Conservation (phyloP, 2,113 vertebrate species). For the Prionailurus bengalensis region DNA sequence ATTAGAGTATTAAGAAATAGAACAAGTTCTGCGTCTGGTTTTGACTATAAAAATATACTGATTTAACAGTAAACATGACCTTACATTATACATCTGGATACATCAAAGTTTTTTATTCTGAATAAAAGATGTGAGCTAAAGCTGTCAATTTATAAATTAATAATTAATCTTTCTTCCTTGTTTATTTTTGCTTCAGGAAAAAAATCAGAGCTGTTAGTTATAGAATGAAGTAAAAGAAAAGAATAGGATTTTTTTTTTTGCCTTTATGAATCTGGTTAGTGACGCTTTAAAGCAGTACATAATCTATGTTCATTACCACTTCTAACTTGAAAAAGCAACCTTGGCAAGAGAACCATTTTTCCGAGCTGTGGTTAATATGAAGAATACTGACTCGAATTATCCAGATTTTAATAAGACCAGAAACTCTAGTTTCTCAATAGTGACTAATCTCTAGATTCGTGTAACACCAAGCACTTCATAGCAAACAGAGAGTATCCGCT, state of each 20-base stretch:
- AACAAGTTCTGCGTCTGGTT: neutral
- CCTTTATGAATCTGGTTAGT: neutral
- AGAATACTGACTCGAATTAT: neutral
- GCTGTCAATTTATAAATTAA: neutral
- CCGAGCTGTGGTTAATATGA: neutral
- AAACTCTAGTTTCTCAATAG: neutral
- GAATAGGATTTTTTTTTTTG: neutral
- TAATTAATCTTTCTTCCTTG: neutral
- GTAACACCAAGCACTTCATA: neutral
- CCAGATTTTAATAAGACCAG: neutral
- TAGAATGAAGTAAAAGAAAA: neutral
- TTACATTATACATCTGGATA: neutral
- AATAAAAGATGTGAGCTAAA: neutral
- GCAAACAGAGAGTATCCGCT: neutral
- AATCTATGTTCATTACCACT: neutral
- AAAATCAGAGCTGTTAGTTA: neutral
- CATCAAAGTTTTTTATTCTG: neutral
- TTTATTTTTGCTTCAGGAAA: conserved; percentile 6
- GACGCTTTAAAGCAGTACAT: neutral
- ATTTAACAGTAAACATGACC: neutral
- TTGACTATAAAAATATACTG: neutral
- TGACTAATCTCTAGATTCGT: neutral
- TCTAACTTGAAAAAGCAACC: conserved; percentile 16
- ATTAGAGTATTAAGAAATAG: neutral
- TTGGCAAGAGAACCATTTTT: neutral